These are phyloP conservation scores for Styela clava DNA, from an alignment of 23 tunicate species.

Conservation along the genomic window DNA sequence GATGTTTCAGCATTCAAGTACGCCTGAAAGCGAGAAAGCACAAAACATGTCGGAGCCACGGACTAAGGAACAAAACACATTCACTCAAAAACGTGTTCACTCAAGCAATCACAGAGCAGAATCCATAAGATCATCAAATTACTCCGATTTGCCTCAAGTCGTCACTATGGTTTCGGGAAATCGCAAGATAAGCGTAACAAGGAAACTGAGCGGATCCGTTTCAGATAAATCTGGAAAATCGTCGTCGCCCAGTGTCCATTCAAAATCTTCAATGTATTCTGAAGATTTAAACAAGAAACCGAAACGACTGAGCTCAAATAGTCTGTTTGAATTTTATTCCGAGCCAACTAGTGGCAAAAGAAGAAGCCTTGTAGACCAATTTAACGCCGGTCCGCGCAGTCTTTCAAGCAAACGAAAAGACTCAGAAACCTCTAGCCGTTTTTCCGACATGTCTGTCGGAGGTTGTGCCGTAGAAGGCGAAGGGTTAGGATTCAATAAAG, in stretches of 20 bases:
- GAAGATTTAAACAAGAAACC: background rate
- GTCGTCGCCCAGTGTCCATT: background rate
- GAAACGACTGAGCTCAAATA: slow-evolving; percentile 45
- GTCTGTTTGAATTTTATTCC: slow-evolving; percentile 36
- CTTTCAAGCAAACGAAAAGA: slow-evolving; percentile 9
- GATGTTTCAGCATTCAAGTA: no score
- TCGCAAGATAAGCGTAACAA: slow-evolving; percentile 7
- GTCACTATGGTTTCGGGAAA: slow-evolving; percentile 11
- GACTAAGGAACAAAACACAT: no score
- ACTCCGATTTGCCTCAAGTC: slow-evolving; percentile 1
- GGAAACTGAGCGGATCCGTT: background rate
- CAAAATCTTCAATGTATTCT: background rate
- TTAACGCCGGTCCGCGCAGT: slow-evolving; percentile 3
- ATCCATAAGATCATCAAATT: background rate
- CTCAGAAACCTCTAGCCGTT: background rate
- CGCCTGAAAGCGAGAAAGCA: no score
- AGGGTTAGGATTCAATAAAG: background rate
- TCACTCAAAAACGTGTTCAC: no score
- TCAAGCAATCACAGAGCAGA: background rate
- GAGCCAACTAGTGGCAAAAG: background rate
- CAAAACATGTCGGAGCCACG: no score
- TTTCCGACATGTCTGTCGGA: slow-evolving; percentile 23
- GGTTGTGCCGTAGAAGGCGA: slow-evolving; percentile 27
- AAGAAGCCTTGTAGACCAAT: slow-evolving; percentile 4
- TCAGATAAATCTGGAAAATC: background rate